A percentile compares a stretch with the other conserved stretches of the same genome.
Evolutionary conservation across 2,888 invertebrate genomes (phyloP).

Genomic region (Hoplodrina ambigua): DNA sequence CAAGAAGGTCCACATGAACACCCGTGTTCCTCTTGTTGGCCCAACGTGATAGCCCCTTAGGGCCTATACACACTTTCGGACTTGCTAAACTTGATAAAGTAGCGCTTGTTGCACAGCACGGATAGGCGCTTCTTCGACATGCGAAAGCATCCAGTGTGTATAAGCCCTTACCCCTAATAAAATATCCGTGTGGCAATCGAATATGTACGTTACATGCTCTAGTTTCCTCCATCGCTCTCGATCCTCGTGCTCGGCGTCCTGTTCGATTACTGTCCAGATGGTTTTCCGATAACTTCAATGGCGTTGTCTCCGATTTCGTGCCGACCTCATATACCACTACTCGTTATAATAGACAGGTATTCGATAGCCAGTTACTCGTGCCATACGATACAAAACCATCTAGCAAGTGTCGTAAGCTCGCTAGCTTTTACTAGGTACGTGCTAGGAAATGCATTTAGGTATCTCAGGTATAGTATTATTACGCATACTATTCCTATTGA

Average conservation of each 20-base stretch:
- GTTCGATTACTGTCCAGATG: not conserved
- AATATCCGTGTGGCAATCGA: not conserved
- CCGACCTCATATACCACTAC: constrained; percentile 1
- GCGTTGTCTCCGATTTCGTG: constrained; percentile 20
- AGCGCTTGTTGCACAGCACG: too few species aligned
- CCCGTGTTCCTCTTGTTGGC: not conserved
- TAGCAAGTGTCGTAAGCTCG: not conserved
- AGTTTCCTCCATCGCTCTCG: not conserved
- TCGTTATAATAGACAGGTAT: constrained; percentile 15
- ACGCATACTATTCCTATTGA: too few species aligned
- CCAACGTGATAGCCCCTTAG: not conserved
- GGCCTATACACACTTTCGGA: too few species aligned
- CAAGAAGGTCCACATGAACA: not conserved
- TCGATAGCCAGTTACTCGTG: constrained; percentile 3
- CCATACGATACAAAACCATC: not conserved
- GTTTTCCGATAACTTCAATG: constrained; percentile 36
- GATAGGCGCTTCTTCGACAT: too few species aligned
- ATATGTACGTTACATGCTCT: not conserved
- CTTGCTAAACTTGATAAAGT: too few species aligned
- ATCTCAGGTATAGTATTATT: too few species aligned
- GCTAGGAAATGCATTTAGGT: not conserved
- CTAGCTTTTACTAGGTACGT: not conserved
- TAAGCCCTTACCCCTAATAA: not conserved
- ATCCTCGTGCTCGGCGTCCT: not conserved
- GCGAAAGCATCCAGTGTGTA: too few species aligned